These are phyloP conservation scores for Neuroterus valhalla DNA, from an alignment of 1,140 invertebrate genomes.

Conservation along the genomic window DNA sequence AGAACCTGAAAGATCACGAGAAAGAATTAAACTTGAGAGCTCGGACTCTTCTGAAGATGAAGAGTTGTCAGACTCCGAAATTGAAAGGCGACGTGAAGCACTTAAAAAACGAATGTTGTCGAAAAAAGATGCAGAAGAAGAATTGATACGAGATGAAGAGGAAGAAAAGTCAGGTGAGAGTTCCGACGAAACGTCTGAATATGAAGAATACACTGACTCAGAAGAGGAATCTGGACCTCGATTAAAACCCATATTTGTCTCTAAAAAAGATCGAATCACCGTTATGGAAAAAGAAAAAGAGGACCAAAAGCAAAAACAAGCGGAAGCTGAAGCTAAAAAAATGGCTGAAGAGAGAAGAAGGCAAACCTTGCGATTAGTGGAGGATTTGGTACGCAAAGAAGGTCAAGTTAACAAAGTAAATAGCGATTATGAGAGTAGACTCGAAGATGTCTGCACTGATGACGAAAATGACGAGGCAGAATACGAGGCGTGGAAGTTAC, in stretches of 20 bases:
- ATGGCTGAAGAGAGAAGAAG: constrained; percentile 80
- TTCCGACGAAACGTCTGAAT: constrained; percentile 85
- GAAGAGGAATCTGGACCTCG: constrained; percentile 92
- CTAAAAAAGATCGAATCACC: constrained; percentile 95
- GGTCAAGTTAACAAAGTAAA: constrained; percentile 65
- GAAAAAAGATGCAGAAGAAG: constrained; percentile 81
- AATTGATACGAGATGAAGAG: constrained; percentile 79
- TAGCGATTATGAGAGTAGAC: constrained; percentile 79
- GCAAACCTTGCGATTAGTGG: constrained; percentile 91
- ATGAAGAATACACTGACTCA: constrained; percentile 92
- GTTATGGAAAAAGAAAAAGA: constrained; percentile 96
- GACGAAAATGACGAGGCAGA: constrained; percentile 99
- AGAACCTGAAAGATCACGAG: constrained; percentile 63
- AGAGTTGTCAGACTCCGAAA: constrained; percentile 87
- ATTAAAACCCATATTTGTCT: constrained; percentile 97
- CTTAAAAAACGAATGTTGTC: constrained; percentile 82
- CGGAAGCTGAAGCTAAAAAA: constrained; percentile 79
- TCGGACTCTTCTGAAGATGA: constrained; percentile 81
- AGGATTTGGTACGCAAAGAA: constrained; percentile 90
- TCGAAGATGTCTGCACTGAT: constrained; percentile 95
- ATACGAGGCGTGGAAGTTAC: constrained; percentile 98
- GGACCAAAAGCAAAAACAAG: constrained; percentile 86
- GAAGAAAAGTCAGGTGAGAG: constrained; percentile 88
- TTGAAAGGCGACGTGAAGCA: constrained; percentile 85
- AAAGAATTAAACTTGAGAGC: constrained; percentile 68